phyloP scores from a whole-genome alignment of 2,888 invertebrate genomes.

The Sericinus montela region DNA sequence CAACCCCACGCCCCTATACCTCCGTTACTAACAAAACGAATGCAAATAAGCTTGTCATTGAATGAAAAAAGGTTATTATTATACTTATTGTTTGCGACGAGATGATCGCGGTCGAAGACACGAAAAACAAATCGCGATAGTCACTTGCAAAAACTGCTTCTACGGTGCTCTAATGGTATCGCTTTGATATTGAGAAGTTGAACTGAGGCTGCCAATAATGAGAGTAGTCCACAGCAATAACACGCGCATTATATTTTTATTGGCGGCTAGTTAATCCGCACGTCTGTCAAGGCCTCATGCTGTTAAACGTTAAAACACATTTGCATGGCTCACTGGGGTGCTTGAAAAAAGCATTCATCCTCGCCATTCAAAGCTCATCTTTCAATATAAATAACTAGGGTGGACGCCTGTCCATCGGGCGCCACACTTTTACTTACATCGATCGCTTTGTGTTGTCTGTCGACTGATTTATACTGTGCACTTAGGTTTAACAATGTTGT shows the following conservation, averaged over 20 bases:
- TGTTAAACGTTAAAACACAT: slow-evolving; percentile 53
- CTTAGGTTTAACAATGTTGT: too few relatives aligned
- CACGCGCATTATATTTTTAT: slow-evolving; percentile 45
- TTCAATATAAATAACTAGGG: slow-evolving; percentile 48
- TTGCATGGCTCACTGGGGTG: slow-evolving; percentile 53
- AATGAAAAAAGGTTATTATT: slow-evolving; percentile 42
- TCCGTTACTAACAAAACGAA: slow-evolving; percentile 32
- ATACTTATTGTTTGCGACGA: slow-evolving; percentile 46
- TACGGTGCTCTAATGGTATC: slow-evolving; percentile 33
- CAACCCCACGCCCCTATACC: slow-evolving; percentile 44
- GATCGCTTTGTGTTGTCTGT: slow-evolving; percentile 47
- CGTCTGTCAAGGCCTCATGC: slow-evolving; percentile 48
- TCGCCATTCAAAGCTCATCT: slow-evolving; percentile 53
- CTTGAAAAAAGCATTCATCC: slow-evolving; percentile 36
- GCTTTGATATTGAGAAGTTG: slow-evolving; percentile 40
- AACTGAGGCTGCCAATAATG: slow-evolving; percentile 43
- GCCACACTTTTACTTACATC: slow-evolving; percentile 67
- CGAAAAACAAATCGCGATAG: slow-evolving; percentile 38
- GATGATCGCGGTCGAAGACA: slow-evolving; percentile 60
- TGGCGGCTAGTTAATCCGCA: slow-evolving; percentile 50
- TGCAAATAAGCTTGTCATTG: slow-evolving; percentile 38
- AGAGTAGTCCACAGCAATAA: slow-evolving; percentile 36
- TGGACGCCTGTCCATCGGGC: slow-evolving; percentile 53
- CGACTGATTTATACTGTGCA: slow-evolving; percentile 56
- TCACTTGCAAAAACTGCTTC: slow-evolving; percentile 33